Conservation (phyloP, 23 tunicate species). For the Styela plicata region DNA sequence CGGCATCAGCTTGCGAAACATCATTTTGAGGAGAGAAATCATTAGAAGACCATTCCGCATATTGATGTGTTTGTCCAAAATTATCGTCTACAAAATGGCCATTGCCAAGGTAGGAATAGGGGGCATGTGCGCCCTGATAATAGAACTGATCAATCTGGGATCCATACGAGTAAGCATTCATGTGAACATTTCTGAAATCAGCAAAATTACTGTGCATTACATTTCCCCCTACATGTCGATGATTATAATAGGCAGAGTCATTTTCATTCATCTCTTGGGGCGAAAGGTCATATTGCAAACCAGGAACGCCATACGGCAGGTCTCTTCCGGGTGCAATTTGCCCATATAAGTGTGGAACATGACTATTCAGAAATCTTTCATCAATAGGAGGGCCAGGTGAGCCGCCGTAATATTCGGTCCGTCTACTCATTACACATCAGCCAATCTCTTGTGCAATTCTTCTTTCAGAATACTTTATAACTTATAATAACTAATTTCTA, state of each 20-base stretch:
- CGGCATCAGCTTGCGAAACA: neutral
- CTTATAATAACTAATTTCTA: neutral
- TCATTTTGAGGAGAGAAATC: neutral
- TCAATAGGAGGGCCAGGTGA: conserved; percentile 74
- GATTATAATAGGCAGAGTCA: neutral
- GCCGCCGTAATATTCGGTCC: conserved; percentile 58
- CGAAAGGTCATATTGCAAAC: conserved; percentile 7
- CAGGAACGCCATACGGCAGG: conserved; percentile 16
- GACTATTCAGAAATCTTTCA: neutral
- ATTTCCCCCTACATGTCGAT: conserved; percentile 13
- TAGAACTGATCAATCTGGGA: neutral
- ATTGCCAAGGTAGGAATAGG: neutral
- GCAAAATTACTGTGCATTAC: neutral
- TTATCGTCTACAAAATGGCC: conserved; percentile 4
- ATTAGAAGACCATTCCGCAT: conserved; percentile 17
- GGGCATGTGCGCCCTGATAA: neutral
- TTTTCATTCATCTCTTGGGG: conserved; percentile 31
- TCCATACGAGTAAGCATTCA: neutral
- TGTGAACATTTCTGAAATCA: neutral
- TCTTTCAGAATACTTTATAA: neutral
- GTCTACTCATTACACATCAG: conserved; percentile 61
- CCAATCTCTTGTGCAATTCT: neutral
- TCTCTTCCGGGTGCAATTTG: neutral
- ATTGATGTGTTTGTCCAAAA: neutral
- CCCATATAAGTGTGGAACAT: neutral